Conservation (phyloP, 1,140 invertebrate species). For the Aphidius gifuensis region DNA sequence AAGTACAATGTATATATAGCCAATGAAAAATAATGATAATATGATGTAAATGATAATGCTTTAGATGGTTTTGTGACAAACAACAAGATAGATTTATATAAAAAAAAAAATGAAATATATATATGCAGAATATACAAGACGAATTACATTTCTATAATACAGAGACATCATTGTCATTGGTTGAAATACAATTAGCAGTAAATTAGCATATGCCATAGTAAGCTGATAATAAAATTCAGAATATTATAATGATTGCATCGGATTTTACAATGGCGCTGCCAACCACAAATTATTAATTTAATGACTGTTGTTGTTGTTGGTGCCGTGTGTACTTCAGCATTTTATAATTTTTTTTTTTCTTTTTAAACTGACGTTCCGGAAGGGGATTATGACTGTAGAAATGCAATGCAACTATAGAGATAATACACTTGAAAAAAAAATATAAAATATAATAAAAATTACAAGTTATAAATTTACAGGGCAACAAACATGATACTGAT, state of each 20-base stretch:
- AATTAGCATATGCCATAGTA: constrained; percentile 53
- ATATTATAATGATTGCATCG: constrained; percentile 56
- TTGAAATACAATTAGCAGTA: constrained; percentile 58
- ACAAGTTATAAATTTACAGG: no score
- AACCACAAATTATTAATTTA: constrained; percentile 58
- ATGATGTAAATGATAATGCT: no score
- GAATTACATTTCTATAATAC: constrained; percentile 22
- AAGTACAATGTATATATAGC: no score
- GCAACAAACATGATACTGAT: no score
- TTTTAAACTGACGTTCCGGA: constrained; percentile 1
- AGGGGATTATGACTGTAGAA: constrained; percentile 32
- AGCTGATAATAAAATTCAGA: constrained; percentile 54
- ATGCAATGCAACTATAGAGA: no score
- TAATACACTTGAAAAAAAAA: constrained; percentile 12
- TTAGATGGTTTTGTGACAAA: no score
- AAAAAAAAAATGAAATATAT: no score
- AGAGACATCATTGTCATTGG: constrained; percentile 52
- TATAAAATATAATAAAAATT: no score
- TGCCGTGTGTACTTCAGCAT: background rate
- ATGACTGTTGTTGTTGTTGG: constrained; percentile 35
- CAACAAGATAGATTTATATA: no score
- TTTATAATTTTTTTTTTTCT: no score
- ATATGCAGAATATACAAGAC: no score
- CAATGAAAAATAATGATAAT: no score
- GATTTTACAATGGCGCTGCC: constrained; percentile 54